Evolutionary conservation across 2,113 vertebrate species (phyloP), one percentile per base, ranked within the genome.

Genomic region (Eidolon helvum): DNA sequence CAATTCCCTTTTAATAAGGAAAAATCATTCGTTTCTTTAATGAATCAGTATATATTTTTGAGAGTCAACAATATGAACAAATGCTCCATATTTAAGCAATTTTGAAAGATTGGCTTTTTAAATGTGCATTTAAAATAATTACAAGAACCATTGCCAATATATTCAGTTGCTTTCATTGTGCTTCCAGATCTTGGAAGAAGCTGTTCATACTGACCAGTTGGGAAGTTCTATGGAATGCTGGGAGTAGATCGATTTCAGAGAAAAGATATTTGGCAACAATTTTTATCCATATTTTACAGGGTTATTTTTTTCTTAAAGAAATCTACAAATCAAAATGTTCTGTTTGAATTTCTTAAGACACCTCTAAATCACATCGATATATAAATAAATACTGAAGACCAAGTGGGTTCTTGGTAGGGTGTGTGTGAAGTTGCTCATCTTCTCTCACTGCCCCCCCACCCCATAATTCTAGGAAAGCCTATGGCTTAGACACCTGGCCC

Each of bases 101-200:
- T 96, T 80, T 94, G 24, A 86, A 97, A 97, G 85, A 69, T 1
- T 93, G 57, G 24, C 11, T 87, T 96, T 96, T 89, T 38, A 68
- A 63, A 55, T 93, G 45, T 83, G 50, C 61, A 40, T 91, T 94
- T 91, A 53, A 95, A 93, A 96, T 66, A 69, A 2, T 61, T 68
- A 96, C 59, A 43, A 92, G 90, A 92, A 94, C 72, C 95, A 2
- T 7, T 82, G 75, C 33, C 45, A 82, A 24, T 88, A 59, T 40
- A 77, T 82, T 69, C 57, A 71, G 11, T 71, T 74, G 94, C 55
- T 66, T 84, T 94, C 61, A 48, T 59, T 89, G 7, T 21, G 53
- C 26, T 95, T 28, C 18, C n/a, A 74, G 74, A 91, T 16, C 94
- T 90, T 95, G 69, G 92, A 94, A 96, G 57, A 33, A 12, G 2